Evolutionary conservation across 2,888 invertebrate genomes (phyloP).

Genomic region (Erpobdella octoculata): DNA sequence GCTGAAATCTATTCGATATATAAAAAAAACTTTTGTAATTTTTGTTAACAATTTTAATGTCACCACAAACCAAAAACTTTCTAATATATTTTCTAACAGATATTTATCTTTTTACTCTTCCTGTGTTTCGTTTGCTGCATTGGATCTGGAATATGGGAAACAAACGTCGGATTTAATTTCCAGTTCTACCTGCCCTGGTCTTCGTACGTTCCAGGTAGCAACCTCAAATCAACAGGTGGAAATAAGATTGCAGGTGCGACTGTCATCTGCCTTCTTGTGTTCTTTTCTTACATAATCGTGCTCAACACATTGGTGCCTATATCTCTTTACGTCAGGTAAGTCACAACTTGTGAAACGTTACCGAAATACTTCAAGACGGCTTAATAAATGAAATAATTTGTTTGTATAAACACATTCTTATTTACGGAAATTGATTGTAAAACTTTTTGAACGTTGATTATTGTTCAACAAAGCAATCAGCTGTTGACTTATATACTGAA

Average conservation of each 20-base stretch:
- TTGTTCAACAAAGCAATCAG: no score
- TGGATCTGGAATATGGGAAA: constrained; percentile 96
- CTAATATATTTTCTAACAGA: constrained; percentile 60
- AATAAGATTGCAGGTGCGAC: constrained; percentile 65
- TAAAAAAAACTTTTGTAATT: neutral
- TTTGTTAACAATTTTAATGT: no score
- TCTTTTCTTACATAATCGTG: constrained; percentile 23
- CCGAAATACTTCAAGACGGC: no score
- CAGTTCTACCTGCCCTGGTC: constrained; percentile 79
- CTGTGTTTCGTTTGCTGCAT: constrained; percentile 96
- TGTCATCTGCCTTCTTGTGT: constrained; percentile 9
- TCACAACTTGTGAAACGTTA: no score
- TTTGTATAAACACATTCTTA: no score
- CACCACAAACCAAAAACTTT: no score
- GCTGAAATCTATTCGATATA: neutral
- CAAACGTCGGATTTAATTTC: constrained; percentile 62
- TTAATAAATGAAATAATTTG: no score
- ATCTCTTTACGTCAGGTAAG: constrained; percentile 28
- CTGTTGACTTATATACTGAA: no score
- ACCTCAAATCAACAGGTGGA: constrained; percentile 54
- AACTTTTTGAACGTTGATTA: no score
- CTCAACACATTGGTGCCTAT: constrained; percentile 28
- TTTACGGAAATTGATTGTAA: no score
- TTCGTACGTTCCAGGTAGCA: constrained; percentile 65
- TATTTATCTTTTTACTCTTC: constrained; percentile 91